These are phyloP conservation scores for Rachycentron canadum DNA, from an alignment of 2,797 vertebrate genomes.

Conservation along the genomic window DNA sequence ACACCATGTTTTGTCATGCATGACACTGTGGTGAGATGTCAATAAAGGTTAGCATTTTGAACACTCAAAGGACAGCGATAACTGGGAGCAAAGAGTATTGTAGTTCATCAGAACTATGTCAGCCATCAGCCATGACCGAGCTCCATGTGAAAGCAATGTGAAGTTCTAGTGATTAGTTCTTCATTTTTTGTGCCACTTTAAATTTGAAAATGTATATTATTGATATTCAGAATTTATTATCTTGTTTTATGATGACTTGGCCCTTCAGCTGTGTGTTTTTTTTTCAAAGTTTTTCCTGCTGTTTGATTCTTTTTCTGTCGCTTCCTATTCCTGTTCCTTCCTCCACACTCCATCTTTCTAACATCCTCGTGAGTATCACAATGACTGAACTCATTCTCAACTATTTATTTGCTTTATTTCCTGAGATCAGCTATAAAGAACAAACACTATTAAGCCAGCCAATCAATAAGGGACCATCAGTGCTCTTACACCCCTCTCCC, in stretches of 20 bases:
- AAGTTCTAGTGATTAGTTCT: constrained; percentile 5
- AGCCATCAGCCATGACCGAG: constrained; percentile 37
- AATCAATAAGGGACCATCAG: constrained; percentile 89
- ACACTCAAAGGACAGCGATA: constrained; percentile 38
- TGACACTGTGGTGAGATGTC: constrained; percentile 51
- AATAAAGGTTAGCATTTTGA: constrained; percentile 64
- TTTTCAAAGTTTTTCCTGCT: not conserved
- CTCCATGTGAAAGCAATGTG: constrained; percentile 25
- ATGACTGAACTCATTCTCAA: constrained; percentile 80
- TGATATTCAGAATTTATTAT: constrained; percentile 18
- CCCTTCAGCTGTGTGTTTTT: constrained; percentile 24
- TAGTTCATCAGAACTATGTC: constrained; percentile 9
- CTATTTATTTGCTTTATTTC: constrained; percentile 88
- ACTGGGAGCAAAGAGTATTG: constrained; percentile 48
- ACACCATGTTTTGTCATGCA: constrained; percentile 54
- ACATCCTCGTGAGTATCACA: constrained; percentile 57
- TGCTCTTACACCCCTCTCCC: constrained; percentile 66
- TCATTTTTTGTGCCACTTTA: not conserved
- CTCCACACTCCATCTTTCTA: constrained; percentile 49
- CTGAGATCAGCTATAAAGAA: constrained; percentile 89
- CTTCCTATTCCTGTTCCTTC: constrained; percentile 22
- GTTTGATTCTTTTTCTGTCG: constrained; percentile 33
- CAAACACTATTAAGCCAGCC: constrained; percentile 88
- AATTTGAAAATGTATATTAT: not conserved
- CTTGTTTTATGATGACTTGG: constrained; percentile 28